Percentiles rank a stretch among this genome's conserved stretches.
Evolutionary conservation across 2,113 vertebrate genomes (phyloP).

Genomic region (Sapayoa aenigma): DNA sequence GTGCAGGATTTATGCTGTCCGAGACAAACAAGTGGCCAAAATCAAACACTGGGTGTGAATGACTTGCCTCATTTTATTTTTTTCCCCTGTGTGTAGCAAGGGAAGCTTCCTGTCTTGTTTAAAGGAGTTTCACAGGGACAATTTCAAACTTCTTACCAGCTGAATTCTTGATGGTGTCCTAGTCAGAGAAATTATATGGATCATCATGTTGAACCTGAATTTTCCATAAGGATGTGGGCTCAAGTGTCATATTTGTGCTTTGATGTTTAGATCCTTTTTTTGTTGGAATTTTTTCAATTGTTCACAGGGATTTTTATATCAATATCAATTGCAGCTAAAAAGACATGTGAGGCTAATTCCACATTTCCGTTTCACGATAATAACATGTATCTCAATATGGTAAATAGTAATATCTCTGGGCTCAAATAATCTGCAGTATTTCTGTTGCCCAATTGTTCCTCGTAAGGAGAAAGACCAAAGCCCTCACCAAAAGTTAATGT

Average conservation of each 20-base stretch:
- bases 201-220: background rate
- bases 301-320: background rate
- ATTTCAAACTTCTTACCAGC: background rate
- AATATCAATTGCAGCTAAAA: background rate
- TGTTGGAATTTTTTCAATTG: background rate
- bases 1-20: background rate
- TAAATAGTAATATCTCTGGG: background rate
- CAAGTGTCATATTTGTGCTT: background rate
- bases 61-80: background rate
- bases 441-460: background rate
- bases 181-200: background rate
- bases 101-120: background rate
- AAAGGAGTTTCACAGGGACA: background rate
- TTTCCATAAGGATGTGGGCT: background rate
- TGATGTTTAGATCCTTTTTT: background rate
- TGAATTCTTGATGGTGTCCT: background rate
- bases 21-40: background rate
- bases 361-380: background rate
- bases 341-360: background rate
- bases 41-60: background rate
- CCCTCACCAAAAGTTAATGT: background rate
- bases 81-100: background rate
- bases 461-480: background rate
- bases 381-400: background rate
- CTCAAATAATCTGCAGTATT: background rate